A percentile compares a stretch with the other conserved stretches of the same genome.
Evolutionary conservation across 2,113 vertebrate genomes (phyloP).

Genomic region (Hemibagrus wyckioides): DNA sequence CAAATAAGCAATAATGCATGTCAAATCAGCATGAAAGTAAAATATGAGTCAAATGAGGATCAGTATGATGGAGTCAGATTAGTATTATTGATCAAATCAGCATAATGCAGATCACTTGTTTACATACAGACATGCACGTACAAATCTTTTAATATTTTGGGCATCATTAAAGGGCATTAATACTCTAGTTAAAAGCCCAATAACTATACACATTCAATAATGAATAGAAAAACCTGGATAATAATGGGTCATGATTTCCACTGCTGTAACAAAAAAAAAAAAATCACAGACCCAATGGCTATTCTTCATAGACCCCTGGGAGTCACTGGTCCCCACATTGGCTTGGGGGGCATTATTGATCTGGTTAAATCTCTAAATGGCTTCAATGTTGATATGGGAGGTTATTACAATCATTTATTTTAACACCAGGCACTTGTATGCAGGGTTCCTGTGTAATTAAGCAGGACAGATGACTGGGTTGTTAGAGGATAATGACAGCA

Average conservation of each 20-base stretch:
- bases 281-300: background rate
- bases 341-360: conserved; percentile 53
- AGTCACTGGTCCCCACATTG: background rate
- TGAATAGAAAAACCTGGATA: background rate
- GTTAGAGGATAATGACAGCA: conserved; percentile 19
- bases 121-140: background rate
- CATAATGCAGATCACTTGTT: background rate
- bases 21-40: background rate
- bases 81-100: background rate
- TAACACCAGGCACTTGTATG: conserved; percentile 12
- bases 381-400: conserved; percentile 58
- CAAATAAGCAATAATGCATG: background rate
- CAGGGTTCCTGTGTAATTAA: conserved; percentile 60
- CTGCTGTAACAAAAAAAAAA: background rate
- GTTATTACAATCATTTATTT: conserved; percentile 62
- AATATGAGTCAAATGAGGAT: background rate
- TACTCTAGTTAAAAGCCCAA: background rate
- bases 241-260: background rate
- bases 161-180: background rate
- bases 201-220: background rate
- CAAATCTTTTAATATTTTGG: background rate
- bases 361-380: conserved; percentile 22
- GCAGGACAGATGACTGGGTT: conserved; percentile 49
- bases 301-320: background rate
- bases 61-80: background rate